phyloP scores from a whole-genome alignment of 1,140 invertebrate species.

The Drosophila mauritiana region DNA sequence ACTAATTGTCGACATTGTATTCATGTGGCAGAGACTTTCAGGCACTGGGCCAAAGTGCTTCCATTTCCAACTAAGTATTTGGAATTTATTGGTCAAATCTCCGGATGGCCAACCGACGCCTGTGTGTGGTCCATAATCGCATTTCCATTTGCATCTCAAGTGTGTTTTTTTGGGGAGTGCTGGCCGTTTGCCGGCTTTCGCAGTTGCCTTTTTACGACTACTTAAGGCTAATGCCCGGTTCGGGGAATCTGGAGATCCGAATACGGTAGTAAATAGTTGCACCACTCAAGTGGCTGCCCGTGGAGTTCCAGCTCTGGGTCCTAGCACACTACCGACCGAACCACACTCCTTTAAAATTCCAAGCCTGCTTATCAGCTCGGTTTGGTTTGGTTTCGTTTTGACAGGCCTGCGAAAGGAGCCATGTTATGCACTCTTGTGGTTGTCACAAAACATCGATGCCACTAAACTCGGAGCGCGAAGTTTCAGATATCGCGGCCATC shows the following conservation, averaged over 20 bases:
- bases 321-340: constrained; percentile 15
- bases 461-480: constrained; percentile 13
- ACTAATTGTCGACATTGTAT: constrained; percentile 67
- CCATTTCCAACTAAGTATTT: constrained; percentile 30
- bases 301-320: constrained; percentile 49
- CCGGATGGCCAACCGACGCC: background rate
- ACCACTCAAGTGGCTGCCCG: constrained; percentile 61
- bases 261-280: constrained; percentile 72
- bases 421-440: constrained; percentile 33
- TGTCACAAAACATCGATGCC: constrained; percentile 34
- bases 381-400: constrained; percentile 70
- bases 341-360: constrained; percentile 6
- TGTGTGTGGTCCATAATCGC: constrained; percentile 35
- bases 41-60: constrained; percentile 33
- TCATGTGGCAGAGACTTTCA: constrained; percentile 43
- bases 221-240: constrained; percentile 50
- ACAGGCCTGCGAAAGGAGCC: constrained; percentile 36
- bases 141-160: constrained; percentile 43
- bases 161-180: constrained; percentile 20
- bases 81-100: constrained; percentile 37
- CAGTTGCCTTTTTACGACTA: constrained; percentile 57
- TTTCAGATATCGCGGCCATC: constrained; percentile 36
- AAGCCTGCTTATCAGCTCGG: constrained; percentile 19
- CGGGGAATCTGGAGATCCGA: constrained; percentile 43
- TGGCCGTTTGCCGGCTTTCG: constrained; percentile 10